Base-by-base conservation (phyloP, 2,888 invertebrate species). In the Parnassius apollo region DNA sequence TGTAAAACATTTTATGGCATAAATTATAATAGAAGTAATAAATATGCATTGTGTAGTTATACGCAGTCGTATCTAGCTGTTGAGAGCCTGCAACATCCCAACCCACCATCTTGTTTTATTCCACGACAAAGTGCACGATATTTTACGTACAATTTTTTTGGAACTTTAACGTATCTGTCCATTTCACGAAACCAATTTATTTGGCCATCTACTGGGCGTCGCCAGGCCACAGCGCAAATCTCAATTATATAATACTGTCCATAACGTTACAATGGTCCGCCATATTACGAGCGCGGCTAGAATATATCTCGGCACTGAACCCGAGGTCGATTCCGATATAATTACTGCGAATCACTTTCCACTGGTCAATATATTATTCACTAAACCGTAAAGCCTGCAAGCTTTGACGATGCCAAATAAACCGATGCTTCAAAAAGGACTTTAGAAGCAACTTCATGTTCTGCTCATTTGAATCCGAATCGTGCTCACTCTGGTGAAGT, bases 1-100 rank as follows among this genome's bases (percentile, higher is more conserved):
- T 76, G 84, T 85, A 85, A 85, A 86, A 85, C 82, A 75, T 67
- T 68, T 75, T 88, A 88, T 88, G 87, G 87, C 88, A 85, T 87
- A 86, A 83, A 82, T 83, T 83, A 85, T 77, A 81, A 75, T 74
- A 80, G 69, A 81, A 82, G 81, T 77, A 86, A 86, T 85, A 88
- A 85, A 85, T 84, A 85, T 80, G 80, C 80, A 77, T 81, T 75
- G 80, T 70, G 74, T 71, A 66, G 68, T 62, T 65, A 65, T 59
- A 62, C 65, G 69, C 44, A 44, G n/a, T 48, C 12, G 48, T n/a
- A 48, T 48, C 11, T 12, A n/a, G 48, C n/a, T 4, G 12, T 13
- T n/a, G 35, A 35, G 35, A 35, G 35, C 35, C 35, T 35, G 35
- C 35, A 35, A 35, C 35, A n/a, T 48, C 8, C 48, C 48, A n/a